phyloP scores from a whole-genome alignment of 2,113 vertebrate genomes.

The Delphinus delphis region DNA sequence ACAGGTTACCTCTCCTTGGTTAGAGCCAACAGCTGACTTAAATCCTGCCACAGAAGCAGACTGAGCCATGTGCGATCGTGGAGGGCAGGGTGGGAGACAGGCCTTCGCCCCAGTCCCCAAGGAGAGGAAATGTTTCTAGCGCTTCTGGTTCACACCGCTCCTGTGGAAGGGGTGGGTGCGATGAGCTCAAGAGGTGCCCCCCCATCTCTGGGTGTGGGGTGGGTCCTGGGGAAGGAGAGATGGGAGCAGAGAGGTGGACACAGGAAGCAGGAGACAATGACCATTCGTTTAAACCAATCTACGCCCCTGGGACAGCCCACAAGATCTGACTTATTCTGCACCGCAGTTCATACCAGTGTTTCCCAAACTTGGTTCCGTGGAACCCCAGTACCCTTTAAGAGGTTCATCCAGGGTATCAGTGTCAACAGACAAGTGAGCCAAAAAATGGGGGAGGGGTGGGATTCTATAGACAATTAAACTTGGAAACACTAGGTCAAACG shows the following conservation, averaged over 20 bases:
- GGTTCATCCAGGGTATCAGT: neutral
- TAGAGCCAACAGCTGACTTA: neutral
- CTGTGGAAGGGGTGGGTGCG: fast-evolving
- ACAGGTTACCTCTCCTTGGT: neutral
- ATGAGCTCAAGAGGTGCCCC: fast-evolving
- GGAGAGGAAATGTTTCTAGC: neutral
- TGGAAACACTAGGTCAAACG: neutral
- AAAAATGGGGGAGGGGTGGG: neutral
- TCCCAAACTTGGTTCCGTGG: neutral
- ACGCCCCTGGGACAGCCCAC: neutral
- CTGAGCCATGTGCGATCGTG: neutral
- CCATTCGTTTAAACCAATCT: neutral
- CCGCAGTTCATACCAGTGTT: neutral
- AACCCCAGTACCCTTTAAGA: neutral
- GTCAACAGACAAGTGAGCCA: neutral
- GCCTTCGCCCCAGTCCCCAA: neutral
- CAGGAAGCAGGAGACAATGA: neutral
- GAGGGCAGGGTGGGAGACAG: neutral
- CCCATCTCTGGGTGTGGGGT: neutral
- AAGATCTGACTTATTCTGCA: neutral
- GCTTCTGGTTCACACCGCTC: neutral
- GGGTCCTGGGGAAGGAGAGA: neutral
- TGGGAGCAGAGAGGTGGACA: neutral
- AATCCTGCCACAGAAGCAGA: neutral
- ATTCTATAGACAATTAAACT: neutral